Evolutionary conservation across 2,113 vertebrate species (phyloP).

Genomic region (Holacanthus passer): DNA sequence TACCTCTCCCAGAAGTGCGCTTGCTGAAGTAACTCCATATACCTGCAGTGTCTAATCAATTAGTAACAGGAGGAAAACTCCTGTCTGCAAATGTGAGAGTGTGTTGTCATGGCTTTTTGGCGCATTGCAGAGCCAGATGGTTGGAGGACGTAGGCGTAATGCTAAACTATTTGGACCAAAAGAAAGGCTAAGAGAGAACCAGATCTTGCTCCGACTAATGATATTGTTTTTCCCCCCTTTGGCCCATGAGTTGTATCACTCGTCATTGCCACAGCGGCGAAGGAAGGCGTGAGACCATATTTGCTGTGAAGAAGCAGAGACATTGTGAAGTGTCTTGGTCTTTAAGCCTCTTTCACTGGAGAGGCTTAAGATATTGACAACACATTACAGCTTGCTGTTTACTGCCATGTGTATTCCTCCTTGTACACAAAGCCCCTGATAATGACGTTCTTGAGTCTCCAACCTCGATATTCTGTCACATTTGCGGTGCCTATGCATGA

Average conservation of each 20-base stretch:
- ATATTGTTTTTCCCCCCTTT: background rate
- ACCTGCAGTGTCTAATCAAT: constrained; percentile 62
- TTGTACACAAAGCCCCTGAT: constrained; percentile 9
- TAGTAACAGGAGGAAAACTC: constrained; percentile 56
- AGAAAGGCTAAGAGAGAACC: constrained; percentile 4
- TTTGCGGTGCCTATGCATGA: constrained; percentile 29
- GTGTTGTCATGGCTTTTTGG: constrained; percentile 25
- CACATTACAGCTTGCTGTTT: constrained; percentile 21
- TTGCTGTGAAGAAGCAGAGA: background rate
- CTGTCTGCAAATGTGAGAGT: constrained; percentile 31
- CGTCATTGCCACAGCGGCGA: background rate
- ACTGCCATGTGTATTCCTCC: constrained; percentile 3
- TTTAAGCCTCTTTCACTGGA: constrained; percentile 5
- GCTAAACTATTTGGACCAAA: constrained; percentile 24
- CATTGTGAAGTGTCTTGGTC: background rate
- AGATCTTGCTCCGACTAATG: constrained; percentile 4
- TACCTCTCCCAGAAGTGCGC: constrained; percentile 24
- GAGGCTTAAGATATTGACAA: constrained; percentile 12
- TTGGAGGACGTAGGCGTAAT: constrained; percentile 20
- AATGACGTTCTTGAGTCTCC: constrained; percentile 20
- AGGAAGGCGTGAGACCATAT: constrained; percentile 18
- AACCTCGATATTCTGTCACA: background rate
- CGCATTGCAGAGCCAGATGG: constrained; percentile 48
- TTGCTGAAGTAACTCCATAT: constrained; percentile 54
- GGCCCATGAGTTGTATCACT: background rate